Percentiles rank a stretch among this genome's conserved stretches.
phyloP scores from a whole-genome alignment of 2,113 vertebrate species.

The Vulpes lagopus region DNA sequence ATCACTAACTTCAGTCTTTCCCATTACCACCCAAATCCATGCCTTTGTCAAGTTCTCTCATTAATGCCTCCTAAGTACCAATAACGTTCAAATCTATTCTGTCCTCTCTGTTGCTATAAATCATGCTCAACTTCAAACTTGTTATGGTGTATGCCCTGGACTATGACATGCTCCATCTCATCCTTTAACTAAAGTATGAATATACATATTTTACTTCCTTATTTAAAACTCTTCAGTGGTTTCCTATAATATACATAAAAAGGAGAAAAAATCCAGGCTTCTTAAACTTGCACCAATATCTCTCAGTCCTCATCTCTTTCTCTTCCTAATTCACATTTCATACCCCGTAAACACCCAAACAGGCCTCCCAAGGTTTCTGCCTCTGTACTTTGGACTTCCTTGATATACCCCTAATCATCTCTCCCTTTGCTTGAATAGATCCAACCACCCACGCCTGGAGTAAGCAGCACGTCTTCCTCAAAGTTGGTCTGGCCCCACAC shows the following conservation, averaged over 20 bases:
- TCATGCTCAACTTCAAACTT: neutral
- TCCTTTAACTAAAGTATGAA: neutral
- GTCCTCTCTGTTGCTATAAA: neutral
- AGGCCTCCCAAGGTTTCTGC: neutral
- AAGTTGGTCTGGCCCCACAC: neutral
- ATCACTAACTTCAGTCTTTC: neutral
- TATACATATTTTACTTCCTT: neutral
- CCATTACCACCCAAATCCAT: neutral
- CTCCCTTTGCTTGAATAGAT: neutral
- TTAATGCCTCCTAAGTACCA: neutral
- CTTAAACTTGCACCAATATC: neutral
- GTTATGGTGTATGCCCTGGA: neutral
- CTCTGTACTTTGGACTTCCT: neutral
- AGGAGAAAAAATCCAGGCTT: neutral
- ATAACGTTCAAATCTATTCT: neutral
- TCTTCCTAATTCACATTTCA: neutral
- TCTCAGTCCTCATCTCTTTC: neutral
- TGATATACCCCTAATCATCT: neutral
- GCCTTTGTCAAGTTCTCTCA: neutral
- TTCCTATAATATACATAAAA: neutral
- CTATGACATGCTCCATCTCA: neutral
- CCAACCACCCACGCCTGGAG: neutral
- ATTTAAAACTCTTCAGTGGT: neutral
- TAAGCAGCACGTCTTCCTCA: neutral
- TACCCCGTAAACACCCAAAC: neutral